Base-by-base conservation (phyloP, 2,113 vertebrate genomes). In the Aphelocoma coerulescens region DNA sequence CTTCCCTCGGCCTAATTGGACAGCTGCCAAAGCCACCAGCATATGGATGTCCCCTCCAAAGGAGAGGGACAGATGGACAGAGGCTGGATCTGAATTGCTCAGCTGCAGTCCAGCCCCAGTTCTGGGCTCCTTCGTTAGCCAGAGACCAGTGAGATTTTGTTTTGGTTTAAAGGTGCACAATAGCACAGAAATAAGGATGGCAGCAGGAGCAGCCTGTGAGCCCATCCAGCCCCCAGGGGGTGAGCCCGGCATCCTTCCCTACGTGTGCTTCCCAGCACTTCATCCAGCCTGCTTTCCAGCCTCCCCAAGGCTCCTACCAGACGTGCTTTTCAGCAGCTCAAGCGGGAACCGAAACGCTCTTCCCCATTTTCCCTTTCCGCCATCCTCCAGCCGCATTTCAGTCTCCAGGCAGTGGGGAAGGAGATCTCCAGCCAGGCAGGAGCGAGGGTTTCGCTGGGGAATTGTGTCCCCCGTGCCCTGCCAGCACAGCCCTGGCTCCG, bases 11-110 rank as follows among this genome's bases (percentile, higher is more conserved):
- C 58, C 54, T 19, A 8, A 27, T 0, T 7, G 54, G 30, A 19
- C 15, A 74, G 16, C 63, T 66, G 59, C 81, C 81, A 74, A 43
- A 51, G 14, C 35, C 30, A 82, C 4, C 81, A 44, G 33, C 69
- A 21, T 0, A 26, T 0, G 32, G 82, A 9, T 12, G 33, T 4
- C 0, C 11, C 17, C 30, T 16, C 9, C 27, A 26, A 7, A 66
- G 44, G 32, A 35, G 11, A 66, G 20, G 33, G 55, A 75, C 17
- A 52, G 13, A 44, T 0, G 2, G 82, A 17, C 27, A 57, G 58
- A 73, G 80, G 75, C 46, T 73, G 58, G 62, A 7, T 51, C 41
- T 9, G n/a, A 86, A 35, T 0, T 9, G 54, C 51, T 49, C 82
- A 69, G 90, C 72, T 61, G 35, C 44, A 55, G 57, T 0, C 28